Evolutionary conservation across 2,888 invertebrate genomes (phyloP).

Genomic region (Strigamia crassipes): DNA sequence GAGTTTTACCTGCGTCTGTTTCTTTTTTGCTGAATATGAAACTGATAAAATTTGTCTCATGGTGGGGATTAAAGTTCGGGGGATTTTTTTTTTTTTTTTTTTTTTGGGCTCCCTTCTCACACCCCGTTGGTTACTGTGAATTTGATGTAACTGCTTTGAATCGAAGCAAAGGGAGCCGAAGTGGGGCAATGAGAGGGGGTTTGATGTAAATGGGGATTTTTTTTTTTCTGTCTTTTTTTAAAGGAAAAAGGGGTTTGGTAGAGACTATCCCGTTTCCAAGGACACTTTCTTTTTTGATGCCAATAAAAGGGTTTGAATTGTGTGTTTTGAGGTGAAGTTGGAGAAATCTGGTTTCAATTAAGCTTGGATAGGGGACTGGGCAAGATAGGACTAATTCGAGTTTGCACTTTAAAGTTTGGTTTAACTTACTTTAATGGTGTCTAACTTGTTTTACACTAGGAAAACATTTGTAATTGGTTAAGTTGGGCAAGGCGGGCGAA

Average conservation of each 20-base stretch:
- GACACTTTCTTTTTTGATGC: neutral
- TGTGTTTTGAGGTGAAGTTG: neutral
- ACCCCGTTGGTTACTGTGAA: constrained; percentile 26
- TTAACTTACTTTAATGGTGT: neutral
- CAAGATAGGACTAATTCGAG: neutral
- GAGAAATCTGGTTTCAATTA: constrained; percentile 15
- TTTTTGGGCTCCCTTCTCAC: neutral
- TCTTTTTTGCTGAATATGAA: constrained; percentile 7
- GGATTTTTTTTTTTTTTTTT: neutral
- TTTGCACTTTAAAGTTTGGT: neutral
- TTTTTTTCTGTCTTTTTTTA: neutral
- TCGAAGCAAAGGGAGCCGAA: neutral
- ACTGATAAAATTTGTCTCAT: constrained; percentile 5
- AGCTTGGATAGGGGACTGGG: neutral
- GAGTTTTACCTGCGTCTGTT: constrained; percentile 30
- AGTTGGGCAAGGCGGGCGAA: neutral
- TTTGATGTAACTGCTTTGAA: constrained; percentile 6
- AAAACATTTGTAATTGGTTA: constrained; percentile 8
- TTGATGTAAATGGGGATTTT: neutral
- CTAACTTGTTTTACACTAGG: constrained; percentile 1
- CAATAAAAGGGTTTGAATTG: constrained; percentile 15
- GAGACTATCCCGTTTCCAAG: neutral
- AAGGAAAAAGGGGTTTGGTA: neutral
- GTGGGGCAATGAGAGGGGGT: neutral
- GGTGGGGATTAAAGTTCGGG: neutral